Evolutionary conservation across 2,888 invertebrate genomes (phyloP).

Genomic region (Meteorus cinctellus): DNA sequence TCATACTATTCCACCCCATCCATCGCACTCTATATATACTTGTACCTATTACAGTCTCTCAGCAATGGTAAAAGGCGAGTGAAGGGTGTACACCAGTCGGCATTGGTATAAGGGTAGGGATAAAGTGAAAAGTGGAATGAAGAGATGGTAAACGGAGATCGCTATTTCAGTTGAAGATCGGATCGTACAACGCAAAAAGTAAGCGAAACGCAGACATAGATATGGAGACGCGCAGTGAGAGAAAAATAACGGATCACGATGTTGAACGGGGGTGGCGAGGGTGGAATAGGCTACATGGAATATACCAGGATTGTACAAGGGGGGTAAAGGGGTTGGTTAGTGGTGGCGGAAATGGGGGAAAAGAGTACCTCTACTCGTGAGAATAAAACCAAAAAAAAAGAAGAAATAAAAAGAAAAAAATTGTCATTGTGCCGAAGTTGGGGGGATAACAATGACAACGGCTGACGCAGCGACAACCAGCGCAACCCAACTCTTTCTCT

Average conservation of each 20-base stretch:
- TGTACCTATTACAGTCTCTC: slow-evolving; percentile 41
- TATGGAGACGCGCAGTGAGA: slow-evolving; percentile 21
- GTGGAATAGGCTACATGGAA: slow-evolving; percentile 11
- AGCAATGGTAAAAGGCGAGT: slow-evolving; percentile 12
- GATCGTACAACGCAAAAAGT: slow-evolving; percentile 28
- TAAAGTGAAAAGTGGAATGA: slow-evolving; percentile 34
- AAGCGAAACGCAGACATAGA: slow-evolving; percentile 22
- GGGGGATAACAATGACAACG: slow-evolving; percentile 71
- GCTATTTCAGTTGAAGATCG: slow-evolving; percentile 31
- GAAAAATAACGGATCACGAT: slow-evolving; percentile 15
- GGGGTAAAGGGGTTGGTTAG: slow-evolving; percentile 48
- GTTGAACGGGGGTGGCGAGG: slow-evolving; percentile 16
- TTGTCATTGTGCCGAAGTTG: slow-evolving; percentile 72
- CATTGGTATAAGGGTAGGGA: slow-evolving; percentile 34
- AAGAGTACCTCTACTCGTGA: slow-evolving; percentile 63
- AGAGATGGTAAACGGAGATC: slow-evolving; percentile 33
- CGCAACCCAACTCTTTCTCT: neutral
- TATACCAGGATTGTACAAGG: neutral
- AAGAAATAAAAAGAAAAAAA: slow-evolving; percentile 72
- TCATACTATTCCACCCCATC: slow-evolving; percentile 1
- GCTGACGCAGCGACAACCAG: slow-evolving; percentile 70
- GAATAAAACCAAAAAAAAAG: slow-evolving; percentile 6
- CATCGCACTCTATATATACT: slow-evolving; percentile 11
- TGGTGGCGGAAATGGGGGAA: slow-evolving; percentile 60
- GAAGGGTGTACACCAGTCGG: slow-evolving; percentile 25